phyloP scores from a whole-genome alignment of 2,113 vertebrate genomes.

The Erythrolamprus reginae region DNA sequence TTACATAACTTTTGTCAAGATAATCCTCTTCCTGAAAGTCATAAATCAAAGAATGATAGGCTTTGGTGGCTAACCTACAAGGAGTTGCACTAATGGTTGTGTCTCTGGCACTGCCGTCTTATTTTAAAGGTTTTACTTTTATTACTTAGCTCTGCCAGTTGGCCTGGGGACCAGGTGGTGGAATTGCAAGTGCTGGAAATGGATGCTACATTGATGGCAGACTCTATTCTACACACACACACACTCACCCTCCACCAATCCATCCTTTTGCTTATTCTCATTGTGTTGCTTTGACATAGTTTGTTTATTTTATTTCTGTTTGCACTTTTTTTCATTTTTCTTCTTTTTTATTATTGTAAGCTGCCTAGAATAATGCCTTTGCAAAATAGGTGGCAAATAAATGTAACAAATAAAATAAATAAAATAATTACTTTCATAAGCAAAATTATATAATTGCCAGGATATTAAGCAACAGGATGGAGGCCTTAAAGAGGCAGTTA shows the following conservation, averaged over 20 bases:
- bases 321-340: background rate
- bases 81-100: background rate
- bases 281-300: background rate
- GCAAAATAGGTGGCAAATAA: background rate
- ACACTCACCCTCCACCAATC: background rate
- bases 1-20: background rate
- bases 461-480: background rate
- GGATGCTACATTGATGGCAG: background rate
- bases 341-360: background rate
- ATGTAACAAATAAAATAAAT: background rate
- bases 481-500: background rate
- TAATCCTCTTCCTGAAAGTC: background rate
- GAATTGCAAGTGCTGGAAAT: background rate
- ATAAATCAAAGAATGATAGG: background rate
- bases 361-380: background rate
- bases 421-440: background rate
- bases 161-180: background rate
- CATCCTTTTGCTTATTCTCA: background rate
- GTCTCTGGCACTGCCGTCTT: background rate
- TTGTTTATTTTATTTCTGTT: background rate
- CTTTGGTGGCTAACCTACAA: background rate
- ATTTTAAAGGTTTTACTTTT: background rate
- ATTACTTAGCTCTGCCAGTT: background rate
- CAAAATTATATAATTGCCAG: background rate
- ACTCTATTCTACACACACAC: background rate